A percentile compares a stretch with the other conserved stretches of the same genome.
These are phyloP conservation scores for Styela clava DNA, from an alignment of 23 tunicate genomes.

Conservation along the genomic window DNA sequence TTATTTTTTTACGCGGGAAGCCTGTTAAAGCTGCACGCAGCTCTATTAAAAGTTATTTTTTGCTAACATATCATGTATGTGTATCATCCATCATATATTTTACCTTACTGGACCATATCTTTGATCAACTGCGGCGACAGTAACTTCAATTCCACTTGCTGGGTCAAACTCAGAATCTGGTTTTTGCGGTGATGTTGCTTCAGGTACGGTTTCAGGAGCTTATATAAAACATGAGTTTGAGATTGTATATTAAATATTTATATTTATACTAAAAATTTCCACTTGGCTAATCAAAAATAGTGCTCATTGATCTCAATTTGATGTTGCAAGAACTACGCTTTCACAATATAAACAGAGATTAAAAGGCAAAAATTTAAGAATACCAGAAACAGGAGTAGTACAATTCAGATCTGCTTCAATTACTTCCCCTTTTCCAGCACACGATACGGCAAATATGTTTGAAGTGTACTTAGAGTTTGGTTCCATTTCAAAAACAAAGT, in stretches of 20 bases:
- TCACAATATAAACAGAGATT: not conserved
- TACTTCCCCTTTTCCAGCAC: conserved; percentile 2
- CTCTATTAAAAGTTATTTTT: no score
- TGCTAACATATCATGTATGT: no score
- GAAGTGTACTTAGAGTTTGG: conserved; percentile 8
- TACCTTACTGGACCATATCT: conserved; percentile 23
- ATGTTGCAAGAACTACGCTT: not conserved
- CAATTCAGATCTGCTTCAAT: not conserved
- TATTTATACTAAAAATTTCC: no score
- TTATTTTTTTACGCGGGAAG: no score
- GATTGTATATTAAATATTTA: no score
- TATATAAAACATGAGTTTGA: not conserved
- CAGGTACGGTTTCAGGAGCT: not conserved
- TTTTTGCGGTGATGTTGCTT: not conserved
- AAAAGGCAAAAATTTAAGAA: no score
- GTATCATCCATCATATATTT: no score
- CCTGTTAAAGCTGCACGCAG: no score
- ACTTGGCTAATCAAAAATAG: no score
- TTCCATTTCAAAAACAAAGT: not conserved
- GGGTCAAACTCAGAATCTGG: not conserved
- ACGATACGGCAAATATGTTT: conserved; percentile 1
- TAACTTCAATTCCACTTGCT: not conserved
- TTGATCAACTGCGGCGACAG: conserved; percentile 5
- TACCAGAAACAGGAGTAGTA: conserved; percentile 7
- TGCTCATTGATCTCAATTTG: no score